These are phyloP conservation scores for Hymenochirus boettgeri DNA, from an alignment of 2,113 vertebrate species.

Conservation along the genomic window DNA sequence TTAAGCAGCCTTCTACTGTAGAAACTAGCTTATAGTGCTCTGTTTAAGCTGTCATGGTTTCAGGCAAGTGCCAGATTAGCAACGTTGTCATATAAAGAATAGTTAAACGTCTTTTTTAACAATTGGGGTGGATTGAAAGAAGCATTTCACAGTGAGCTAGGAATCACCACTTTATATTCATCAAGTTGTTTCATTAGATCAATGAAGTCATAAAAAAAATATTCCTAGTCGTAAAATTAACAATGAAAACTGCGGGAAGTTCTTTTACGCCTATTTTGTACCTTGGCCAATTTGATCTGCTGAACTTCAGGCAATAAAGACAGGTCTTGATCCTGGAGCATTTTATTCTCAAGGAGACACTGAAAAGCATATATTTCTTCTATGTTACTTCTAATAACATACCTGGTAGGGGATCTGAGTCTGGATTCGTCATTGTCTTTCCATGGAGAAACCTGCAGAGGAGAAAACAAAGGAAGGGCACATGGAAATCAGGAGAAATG, in stretches of 20 bases:
- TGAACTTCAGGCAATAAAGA: constrained; percentile 4
- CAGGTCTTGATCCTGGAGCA: constrained; percentile 16
- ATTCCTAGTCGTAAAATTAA: background rate
- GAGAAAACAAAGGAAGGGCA: constrained; percentile 22
- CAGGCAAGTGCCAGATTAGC: too few relatives aligned
- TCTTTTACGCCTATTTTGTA: constrained; percentile 5
- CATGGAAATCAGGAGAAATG: background rate
- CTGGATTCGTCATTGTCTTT: constrained; percentile 33
- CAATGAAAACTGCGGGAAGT: constrained; percentile 1
- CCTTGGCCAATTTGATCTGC: constrained; percentile 8
- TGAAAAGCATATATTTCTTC: constrained; percentile 38
- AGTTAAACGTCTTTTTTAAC: too few relatives aligned
- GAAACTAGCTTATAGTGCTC: too few relatives aligned
- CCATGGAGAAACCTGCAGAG: constrained; percentile 23
- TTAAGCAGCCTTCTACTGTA: too few relatives aligned
- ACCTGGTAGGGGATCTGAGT: constrained; percentile 30
- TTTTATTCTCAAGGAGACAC: constrained; percentile 32
- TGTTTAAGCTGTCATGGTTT: too few relatives aligned
- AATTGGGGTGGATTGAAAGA: too few relatives aligned
- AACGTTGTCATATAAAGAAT: too few relatives aligned
- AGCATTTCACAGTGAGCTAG: too few relatives aligned
- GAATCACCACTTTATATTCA: background rate
- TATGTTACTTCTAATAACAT: constrained; percentile 28
- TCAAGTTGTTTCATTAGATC: background rate
- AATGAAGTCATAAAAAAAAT: background rate